Conservation (phyloP, 30 jellyfish, hydroid and myxozoan species). For the Aurelia coerulea region DNA sequence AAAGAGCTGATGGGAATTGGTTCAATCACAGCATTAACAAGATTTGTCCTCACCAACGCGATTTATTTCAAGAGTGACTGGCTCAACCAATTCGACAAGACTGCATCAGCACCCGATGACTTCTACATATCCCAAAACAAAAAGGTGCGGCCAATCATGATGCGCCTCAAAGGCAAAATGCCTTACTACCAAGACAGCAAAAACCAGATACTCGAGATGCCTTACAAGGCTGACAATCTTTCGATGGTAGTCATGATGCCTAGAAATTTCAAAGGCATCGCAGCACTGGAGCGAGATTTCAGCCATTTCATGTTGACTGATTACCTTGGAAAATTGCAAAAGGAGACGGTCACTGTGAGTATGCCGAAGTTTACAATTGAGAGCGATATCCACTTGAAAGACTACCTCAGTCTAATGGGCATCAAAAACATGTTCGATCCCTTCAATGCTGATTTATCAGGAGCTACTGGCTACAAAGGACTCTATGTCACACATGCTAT, state of each 20-base stretch:
- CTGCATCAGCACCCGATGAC: neutral
- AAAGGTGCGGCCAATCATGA: conserved; percentile 42
- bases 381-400: conserved; percentile 53
- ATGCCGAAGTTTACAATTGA: conserved; percentile 62
- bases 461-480: conserved; percentile 55
- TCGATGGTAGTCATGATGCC: conserved; percentile 70
- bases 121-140: conserved; percentile 40
- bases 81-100: conserved; percentile 52
- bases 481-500: conserved; percentile 68
- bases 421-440: conserved; percentile 65
- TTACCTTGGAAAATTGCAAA: conserved; percentile 14
- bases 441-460: conserved; percentile 46
- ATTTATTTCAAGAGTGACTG: conserved; percentile 70
- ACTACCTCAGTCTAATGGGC: conserved; percentile 53
- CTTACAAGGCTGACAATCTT: conserved; percentile 39
- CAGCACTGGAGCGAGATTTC: conserved; percentile 40
- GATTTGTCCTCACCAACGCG: conserved; percentile 69
- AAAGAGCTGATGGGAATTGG: conserved; percentile 61
- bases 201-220: conserved; percentile 57
- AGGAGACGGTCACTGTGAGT: conserved; percentile 17
- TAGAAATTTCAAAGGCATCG: conserved; percentile 5
- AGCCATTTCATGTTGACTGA: conserved; percentile 16
- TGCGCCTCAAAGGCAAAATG: conserved; percentile 25
- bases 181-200: conserved; percentile 35
- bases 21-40: conserved; percentile 31